Evolutionary conservation across 2,113 vertebrate species (phyloP), one percentile per base, ranked within the genome.

Genomic region (Lepus europaeus): DNA sequence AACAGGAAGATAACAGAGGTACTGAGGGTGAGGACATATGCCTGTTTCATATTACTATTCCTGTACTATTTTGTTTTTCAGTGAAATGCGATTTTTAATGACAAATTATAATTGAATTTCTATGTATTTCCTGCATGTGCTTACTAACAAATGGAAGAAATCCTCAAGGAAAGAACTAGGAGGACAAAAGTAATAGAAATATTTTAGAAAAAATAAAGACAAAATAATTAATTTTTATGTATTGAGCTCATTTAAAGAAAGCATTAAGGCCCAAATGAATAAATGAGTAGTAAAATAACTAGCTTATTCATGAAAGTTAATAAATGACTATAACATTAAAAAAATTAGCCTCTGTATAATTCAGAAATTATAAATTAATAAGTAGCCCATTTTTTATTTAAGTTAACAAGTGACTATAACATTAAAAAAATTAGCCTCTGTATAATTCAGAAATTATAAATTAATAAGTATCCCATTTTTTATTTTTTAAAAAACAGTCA

Each of bases 241-340:
- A 33, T 79, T n/a, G n/a, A 33, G 53, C 49, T 33, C 33, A 61
- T 80, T 80, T 25, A 93, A 87, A 66, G 73, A 87, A 86, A 93
- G 19, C 45, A 9, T 64, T 73, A 23, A 87, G 70, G n/a, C n/a
- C 56, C 25, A 27, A n/a, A 27, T 70, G 31, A 87, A 53, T 80
- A 72, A 92, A 33, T 51, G n/a, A 11, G 4, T 39, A 53, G 25
- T 87, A 66, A 72, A 93, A 81, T 88, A 64, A 81, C 36, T 22
- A 56, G 45, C 77, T n/a, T 66, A n/a, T 87, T 73, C 39, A 51
- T 39, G 25, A 77, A 66, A 4, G 25, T 81, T 81, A 87, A 81
- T 27, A 64, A n/a, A 56, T 45, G 33, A 3, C 20, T 8, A 7
- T 81, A 56, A 81, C 17, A 82, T 31, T 73, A 10, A 13, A 70